Evolutionary conservation across 2,888 invertebrate species (phyloP), one percentile per base, ranked within the genome.

Genomic region (Caenorhabditis virilis): DNA sequence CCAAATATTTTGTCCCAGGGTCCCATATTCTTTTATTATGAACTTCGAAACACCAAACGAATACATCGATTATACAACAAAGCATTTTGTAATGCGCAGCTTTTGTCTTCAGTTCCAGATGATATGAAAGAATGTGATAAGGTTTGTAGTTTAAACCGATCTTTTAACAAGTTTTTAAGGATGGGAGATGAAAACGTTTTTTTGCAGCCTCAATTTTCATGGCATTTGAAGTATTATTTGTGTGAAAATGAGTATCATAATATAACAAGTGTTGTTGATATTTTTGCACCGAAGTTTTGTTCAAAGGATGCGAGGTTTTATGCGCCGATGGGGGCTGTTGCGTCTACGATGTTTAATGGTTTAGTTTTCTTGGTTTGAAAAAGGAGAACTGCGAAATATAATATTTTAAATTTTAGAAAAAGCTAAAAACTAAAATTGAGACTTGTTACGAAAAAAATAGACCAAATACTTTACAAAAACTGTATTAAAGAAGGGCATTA

Each of bases 1-100:
- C n/a, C n/a, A n/a, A n/a, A n/a, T 5, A 46, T 30, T 15, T 13
- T n/a, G 11, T 30, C 36, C 6, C 41, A 59, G 55, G 18, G 22
- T 1, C 63, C 63, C n/a, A 41, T 63, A 0, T 63, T 53, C 33
- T 63, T 63, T 39, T 63, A 63, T 30, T 63, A 63, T 25, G 57
- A 63, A 22, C 26, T 63, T 3, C 23, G 35, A 16, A 53, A 53
- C 36, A 45, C 53, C 2, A 52, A 48, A 22, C 30, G 26, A 38
- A 57, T 48, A 35, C 52, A 57, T 26, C 51, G 63, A 1, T 38
- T 30, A 5, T n/a, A 50, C 2, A 57, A 57, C 18, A 26, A 42
- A 18, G 63, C 53, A 27, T 57, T 35, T 39, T 63, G 63, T 15
- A 45, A 36, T 13, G 22, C 20, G 7, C 53, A 63, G 22, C 16